phyloP scores from a whole-genome alignment of 2,888 invertebrate genomes.

The Rhynchonema sp. region DNA sequence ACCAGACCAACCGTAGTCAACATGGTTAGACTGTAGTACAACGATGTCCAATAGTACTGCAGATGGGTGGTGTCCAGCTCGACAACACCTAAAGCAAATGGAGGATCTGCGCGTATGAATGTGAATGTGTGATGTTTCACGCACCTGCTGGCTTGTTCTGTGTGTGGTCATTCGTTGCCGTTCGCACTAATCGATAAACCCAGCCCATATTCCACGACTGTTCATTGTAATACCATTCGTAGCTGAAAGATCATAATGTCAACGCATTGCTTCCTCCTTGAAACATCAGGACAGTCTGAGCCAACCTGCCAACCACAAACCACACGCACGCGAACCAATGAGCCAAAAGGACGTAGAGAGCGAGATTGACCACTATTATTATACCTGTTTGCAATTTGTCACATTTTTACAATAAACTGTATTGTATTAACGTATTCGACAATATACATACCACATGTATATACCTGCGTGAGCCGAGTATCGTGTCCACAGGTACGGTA shows the following conservation, averaged over 20 bases:
- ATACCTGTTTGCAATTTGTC: no score
- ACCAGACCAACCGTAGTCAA: conserved; percentile 63
- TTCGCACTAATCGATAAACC: no score
- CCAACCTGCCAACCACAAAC: conserved; percentile 68
- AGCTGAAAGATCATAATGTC: no score
- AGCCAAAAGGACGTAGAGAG: conserved; percentile 74
- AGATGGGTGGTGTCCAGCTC: neutral
- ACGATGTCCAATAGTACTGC: conserved; percentile 64
- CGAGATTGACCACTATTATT: conserved; percentile 79
- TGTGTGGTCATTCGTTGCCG: no score
- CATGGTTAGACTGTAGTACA: conserved; percentile 90
- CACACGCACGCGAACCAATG: conserved; percentile 93
- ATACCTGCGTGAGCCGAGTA: conserved; percentile 88
- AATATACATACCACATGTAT: no score
- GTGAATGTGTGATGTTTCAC: no score
- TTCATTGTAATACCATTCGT: neutral
- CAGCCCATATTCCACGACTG: conserved; percentile 1
- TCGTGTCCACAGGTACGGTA: conserved; percentile 85
- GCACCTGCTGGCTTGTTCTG: no score
- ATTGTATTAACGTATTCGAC: no score
- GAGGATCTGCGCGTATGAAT: no score
- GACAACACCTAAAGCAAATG: neutral
- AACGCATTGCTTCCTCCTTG: no score
- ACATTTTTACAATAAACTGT: no score
- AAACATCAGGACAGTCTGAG: no score